Conservation (phyloP, 2,797 vertebrate genomes). For the Discoglossus pictus region DNA sequence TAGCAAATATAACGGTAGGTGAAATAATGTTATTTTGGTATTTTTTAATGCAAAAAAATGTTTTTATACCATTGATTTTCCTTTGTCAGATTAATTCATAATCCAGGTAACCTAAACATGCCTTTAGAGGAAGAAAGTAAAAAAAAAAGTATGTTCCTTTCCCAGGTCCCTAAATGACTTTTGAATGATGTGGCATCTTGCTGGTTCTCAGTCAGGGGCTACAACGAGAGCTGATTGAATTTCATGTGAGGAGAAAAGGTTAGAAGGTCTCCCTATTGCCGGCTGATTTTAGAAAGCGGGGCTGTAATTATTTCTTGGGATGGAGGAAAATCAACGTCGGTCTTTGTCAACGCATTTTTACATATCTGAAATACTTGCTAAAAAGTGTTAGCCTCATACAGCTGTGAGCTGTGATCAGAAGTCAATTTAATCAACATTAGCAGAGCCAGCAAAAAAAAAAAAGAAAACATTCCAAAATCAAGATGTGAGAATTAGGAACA, state of each 20-base stretch:
- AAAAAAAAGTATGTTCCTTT: too few species aligned
- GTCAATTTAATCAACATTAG: constrained; percentile 45
- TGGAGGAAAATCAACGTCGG: constrained; percentile 27
- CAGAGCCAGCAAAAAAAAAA: constrained; percentile 39
- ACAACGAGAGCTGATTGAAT: constrained; percentile 26
- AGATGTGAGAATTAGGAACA: constrained; percentile 23
- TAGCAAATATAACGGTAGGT: too few species aligned
- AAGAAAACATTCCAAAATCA: constrained; percentile 29
- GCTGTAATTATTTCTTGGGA: constrained; percentile 42
- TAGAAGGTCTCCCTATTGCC: constrained; percentile 25
- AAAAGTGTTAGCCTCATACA: constrained; percentile 22
- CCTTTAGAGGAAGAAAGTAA: too few species aligned
- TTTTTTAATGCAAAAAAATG: too few species aligned
- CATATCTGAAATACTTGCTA: constrained; percentile 36
- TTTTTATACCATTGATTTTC: too few species aligned
- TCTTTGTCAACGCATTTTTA: constrained; percentile 39
- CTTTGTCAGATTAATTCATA: too few species aligned
- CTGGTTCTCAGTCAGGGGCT: constrained; percentile 14
- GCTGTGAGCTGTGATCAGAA: constrained; percentile 31
- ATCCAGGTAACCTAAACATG: too few species aligned
- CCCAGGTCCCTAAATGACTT: not conserved
- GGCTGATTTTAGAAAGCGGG: constrained; percentile 39
- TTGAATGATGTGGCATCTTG: constrained; percentile 1
- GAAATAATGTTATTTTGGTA: too few species aligned
- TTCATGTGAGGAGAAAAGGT: constrained; percentile 30